Evolutionary conservation across 1,140 invertebrate species (phyloP).

Genomic region (Sarcophaga bullata): DNA sequence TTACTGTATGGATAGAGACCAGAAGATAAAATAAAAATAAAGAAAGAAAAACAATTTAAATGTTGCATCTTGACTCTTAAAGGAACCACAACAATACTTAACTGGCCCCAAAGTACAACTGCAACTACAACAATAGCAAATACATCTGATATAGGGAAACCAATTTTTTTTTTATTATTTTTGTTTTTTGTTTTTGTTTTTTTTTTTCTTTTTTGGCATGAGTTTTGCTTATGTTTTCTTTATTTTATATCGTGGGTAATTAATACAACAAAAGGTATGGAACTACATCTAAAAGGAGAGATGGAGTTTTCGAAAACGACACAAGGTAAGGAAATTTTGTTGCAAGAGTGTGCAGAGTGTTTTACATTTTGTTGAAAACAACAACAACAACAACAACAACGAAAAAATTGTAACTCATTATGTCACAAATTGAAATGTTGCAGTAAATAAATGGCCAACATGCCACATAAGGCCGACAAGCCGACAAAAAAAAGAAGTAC

Average conservation of each 20-base stretch:
- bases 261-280: constrained; percentile 28
- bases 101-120: neutral
- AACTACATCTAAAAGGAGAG: constrained; percentile 30
- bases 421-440: constrained; percentile 64
- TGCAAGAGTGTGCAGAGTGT: constrained; percentile 17
- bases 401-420: constrained; percentile 60
- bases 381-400: neutral
- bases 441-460: constrained; percentile 46
- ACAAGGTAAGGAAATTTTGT: neutral
- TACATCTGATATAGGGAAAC: neutral
- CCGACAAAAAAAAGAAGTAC: constrained; percentile 1
- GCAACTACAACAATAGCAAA: too few relatives aligned
- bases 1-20: neutral
- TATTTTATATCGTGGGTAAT: constrained; percentile 34
- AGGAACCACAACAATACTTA: neutral
- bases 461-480: constrained; percentile 28
- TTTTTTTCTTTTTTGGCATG: constrained; percentile 7
- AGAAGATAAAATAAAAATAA: neutral
- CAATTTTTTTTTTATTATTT: neutral
- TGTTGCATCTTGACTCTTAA: constrained; percentile 1
- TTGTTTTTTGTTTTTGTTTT: neutral
- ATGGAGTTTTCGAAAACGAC: neutral
- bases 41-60: neutral
- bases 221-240: constrained; percentile 31
- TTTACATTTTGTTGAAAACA: constrained; percentile 39